Conservation (phyloP, 2,797 vertebrate genomes). For the Scomberomorus guttatus region DNA sequence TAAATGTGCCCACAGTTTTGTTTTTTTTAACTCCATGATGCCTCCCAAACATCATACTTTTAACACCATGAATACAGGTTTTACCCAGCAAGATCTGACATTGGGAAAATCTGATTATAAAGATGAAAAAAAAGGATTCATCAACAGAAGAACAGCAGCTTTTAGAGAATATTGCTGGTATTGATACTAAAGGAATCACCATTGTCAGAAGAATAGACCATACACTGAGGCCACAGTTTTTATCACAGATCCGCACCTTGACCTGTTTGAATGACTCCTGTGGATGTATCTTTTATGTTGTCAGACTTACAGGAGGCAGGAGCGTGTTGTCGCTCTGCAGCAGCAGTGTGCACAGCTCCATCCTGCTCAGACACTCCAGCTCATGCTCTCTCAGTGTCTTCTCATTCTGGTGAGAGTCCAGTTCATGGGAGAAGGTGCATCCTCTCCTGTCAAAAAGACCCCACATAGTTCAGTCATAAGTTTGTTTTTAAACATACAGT, state of each 20-base stretch:
- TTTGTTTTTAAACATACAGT: not conserved
- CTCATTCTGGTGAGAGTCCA: slow-evolving; percentile 61
- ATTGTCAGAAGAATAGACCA: too few relatives aligned
- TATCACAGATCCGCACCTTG: not conserved
- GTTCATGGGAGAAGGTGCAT: slow-evolving; percentile 74
- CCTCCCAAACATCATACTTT: not conserved
- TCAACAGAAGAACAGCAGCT: too few relatives aligned
- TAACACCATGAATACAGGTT: not conserved
- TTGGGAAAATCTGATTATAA: too few relatives aligned
- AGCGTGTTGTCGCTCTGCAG: slow-evolving; percentile 78
- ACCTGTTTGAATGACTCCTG: not conserved
- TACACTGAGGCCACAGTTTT: not conserved
- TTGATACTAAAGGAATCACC: too few relatives aligned
- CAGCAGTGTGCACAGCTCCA: slow-evolving; percentile 76
- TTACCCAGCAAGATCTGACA: not conserved
- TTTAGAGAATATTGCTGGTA: too few relatives aligned
- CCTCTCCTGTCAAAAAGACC: slow-evolving; percentile 44
- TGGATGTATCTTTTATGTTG: not conserved
- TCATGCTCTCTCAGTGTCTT: slow-evolving; percentile 40
- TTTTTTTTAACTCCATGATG: too few relatives aligned
- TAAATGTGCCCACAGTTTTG: too few relatives aligned
- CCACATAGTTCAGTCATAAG: not conserved
- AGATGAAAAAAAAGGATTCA: too few relatives aligned
- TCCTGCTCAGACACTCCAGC: slow-evolving; percentile 68
- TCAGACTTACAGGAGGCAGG: slow-evolving; percentile 74